A percentile compares a stretch with the other conserved stretches of the same genome.
Conservation (phyloP, 2,113 vertebrate species). For the Cettia cetti region DNA sequence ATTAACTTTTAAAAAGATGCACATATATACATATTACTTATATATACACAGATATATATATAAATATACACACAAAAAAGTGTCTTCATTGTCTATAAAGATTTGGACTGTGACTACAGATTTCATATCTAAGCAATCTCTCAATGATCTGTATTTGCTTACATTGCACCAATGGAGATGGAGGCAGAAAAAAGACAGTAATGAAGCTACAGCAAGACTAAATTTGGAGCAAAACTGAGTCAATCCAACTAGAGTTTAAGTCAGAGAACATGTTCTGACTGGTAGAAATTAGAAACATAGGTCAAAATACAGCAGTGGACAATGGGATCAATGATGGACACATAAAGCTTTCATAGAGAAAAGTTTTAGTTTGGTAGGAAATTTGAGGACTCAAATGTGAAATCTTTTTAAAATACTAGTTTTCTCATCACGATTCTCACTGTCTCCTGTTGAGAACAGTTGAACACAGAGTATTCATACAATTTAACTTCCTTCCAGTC, state of each 20-base stretch:
- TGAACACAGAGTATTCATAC: neutral
- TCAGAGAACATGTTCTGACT: neutral
- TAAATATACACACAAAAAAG: neutral
- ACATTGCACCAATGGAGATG: neutral
- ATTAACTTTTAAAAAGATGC: neutral
- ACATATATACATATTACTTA: neutral
- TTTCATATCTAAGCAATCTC: neutral
- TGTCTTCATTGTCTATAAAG: neutral
- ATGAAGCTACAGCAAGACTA: neutral
- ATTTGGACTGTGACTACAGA: neutral
- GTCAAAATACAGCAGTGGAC: neutral
- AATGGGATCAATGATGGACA: neutral
- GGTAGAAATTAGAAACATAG: neutral
- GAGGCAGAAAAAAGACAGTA: neutral
- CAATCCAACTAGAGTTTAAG: neutral
- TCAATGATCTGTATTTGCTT: neutral
- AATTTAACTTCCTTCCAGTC: neutral
- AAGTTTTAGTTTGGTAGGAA: neutral
- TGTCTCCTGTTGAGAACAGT: neutral
- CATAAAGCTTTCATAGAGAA: neutral
- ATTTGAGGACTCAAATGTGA: neutral
- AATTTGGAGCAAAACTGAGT: neutral
- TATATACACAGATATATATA: fast-evolving
- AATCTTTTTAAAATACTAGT: neutral
- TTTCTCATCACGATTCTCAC: neutral